phyloP scores from a whole-genome alignment of 2,113 vertebrate species.

The Eolophus roseicapilla region DNA sequence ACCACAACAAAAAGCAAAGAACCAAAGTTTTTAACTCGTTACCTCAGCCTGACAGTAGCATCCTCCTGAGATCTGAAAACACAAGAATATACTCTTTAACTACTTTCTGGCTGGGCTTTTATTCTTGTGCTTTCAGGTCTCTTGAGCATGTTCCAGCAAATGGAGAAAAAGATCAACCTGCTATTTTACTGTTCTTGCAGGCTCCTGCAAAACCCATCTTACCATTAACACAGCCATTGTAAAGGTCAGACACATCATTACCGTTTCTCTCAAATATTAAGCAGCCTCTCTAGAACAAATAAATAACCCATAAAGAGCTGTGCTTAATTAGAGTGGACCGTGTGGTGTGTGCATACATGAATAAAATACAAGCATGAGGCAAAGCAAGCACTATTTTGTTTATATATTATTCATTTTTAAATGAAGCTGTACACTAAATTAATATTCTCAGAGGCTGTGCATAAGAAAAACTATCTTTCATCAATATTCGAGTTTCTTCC shows the following conservation, averaged over 20 bases:
- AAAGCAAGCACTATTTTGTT: conserved; percentile 22
- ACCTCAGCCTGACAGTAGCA: not conserved
- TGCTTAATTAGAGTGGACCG: conserved; percentile 34
- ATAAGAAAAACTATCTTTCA: not conserved
- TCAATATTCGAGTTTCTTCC: not conserved
- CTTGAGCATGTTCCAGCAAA: not conserved
- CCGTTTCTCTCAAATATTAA: not conserved
- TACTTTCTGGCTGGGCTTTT: not conserved
- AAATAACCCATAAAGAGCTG: conserved; percentile 42
- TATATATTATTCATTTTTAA: conserved; percentile 44
- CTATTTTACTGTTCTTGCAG: not conserved
- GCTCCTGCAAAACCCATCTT: conserved; percentile 12
- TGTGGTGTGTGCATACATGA: not conserved
- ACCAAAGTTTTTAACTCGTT: not conserved
- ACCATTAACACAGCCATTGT: not conserved
- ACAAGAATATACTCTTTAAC: not conserved
- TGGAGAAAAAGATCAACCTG: conserved; percentile 21
- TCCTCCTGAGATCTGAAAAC: not conserved
- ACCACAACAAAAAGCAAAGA: not conserved
- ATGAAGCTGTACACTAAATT: not conserved
- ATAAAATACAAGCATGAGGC: conserved; percentile 17
- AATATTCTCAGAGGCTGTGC: not conserved
- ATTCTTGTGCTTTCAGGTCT: not conserved
- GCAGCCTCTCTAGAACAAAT: conserved; percentile 24
- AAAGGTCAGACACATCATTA: not conserved